Conservation (phyloP, 1,140 invertebrate species). For the Atopsyche davidsoni region DNA sequence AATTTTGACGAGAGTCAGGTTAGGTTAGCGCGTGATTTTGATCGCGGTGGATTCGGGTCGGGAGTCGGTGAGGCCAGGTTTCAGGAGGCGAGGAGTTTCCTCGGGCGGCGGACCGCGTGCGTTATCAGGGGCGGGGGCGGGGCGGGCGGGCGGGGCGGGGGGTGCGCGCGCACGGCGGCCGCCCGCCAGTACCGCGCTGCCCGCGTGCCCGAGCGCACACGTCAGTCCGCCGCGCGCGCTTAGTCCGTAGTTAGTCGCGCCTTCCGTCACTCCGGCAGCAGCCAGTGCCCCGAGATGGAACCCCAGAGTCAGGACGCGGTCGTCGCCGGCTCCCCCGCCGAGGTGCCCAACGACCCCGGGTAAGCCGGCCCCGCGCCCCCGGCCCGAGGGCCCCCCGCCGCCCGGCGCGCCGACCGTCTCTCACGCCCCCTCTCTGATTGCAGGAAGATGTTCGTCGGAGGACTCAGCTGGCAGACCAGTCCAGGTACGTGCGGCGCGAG, state of each 20-base stretch:
- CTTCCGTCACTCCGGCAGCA: conserved; percentile 48
- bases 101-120: too few species aligned
- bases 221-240: conserved; percentile 33
- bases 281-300: conserved; percentile 51
- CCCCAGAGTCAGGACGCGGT: conserved; percentile 66
- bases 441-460: conserved; percentile 99
- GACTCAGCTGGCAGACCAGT: conserved; percentile 98
- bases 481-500: conserved; percentile 72
- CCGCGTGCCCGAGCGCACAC: conserved; percentile 35
- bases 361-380: conserved; percentile 49
- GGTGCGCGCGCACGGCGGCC: conserved; percentile 39
- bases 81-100: too few species aligned
- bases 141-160: conserved; percentile 26
- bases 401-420: conserved; percentile 16
- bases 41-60: too few species aligned
- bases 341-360: conserved; percentile 87
- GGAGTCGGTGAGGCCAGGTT: too few species aligned
- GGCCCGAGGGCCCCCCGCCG: conserved; percentile 31
- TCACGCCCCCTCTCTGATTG: conserved; percentile 45
- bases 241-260: conserved; percentile 61
- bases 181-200: conserved; percentile 41
- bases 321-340: conserved; percentile 68
- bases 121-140: conserved; percentile 30
- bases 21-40: background rate
- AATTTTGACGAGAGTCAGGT: background rate